Evolutionary conservation across 2,797 vertebrate species (phyloP).

Genomic region (Eleutherodactylus coqui): DNA sequence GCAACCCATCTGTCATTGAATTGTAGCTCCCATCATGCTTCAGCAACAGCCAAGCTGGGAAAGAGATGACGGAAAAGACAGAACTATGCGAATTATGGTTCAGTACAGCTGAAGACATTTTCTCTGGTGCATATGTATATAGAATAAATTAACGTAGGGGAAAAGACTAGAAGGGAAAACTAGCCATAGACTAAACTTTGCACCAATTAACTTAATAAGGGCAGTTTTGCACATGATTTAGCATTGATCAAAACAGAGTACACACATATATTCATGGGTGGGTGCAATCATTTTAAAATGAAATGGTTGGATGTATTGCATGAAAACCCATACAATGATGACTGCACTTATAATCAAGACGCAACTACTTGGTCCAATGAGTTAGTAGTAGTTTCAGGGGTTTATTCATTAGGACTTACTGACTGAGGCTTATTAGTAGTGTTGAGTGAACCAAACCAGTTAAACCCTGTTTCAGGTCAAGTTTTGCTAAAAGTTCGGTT

Average conservation of each 20-base stretch:
- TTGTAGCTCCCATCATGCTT: slow-evolving; percentile 14
- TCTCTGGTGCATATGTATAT: not conserved
- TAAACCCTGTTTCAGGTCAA: too few species aligned
- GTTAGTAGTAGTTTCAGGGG: too few species aligned
- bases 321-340: not conserved
- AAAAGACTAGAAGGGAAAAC: not conserved
- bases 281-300: not conserved
- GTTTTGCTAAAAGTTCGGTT: too few species aligned
- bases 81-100: slow-evolving; percentile 8
- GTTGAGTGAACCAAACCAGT: too few species aligned
- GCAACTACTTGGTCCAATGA: too few species aligned
- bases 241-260: too few species aligned
- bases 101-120: not conserved
- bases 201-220: not conserved
- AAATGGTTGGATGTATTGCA: not conserved
- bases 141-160: not conserved
- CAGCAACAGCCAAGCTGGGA: not conserved
- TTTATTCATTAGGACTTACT: too few species aligned
- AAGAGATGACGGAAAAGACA: slow-evolving; percentile 4
- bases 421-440: too few species aligned
- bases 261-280: not conserved
- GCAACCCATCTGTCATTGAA: slow-evolving; percentile 37
- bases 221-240: not conserved
- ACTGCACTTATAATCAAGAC: not conserved
- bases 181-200: not conserved